phyloP scores from a whole-genome alignment of 2,113 vertebrate species.

The Myrmophylax atrothorax region DNA sequence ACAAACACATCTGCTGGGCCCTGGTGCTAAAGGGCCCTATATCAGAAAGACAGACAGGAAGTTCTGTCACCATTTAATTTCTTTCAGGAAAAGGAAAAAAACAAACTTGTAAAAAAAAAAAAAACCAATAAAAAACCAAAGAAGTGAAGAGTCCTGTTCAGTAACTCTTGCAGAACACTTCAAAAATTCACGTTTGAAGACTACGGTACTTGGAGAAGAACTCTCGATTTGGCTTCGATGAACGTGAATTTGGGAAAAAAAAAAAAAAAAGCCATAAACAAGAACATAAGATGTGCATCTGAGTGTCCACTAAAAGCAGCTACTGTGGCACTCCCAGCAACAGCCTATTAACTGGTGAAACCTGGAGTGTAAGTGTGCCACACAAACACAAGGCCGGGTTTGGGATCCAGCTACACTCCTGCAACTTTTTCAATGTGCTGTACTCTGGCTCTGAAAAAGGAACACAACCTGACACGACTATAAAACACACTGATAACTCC shows the following conservation, averaged over 20 bases:
- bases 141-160: background rate
- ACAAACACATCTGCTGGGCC: background rate
- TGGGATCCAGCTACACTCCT: background rate
- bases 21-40: fast-evolving
- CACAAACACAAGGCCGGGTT: background rate
- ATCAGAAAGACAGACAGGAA: background rate
- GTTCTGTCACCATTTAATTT: background rate
- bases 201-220: background rate
- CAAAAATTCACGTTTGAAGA: background rate
- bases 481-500: background rate
- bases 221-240: background rate
- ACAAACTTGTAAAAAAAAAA: background rate
- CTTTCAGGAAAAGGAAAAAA: background rate
- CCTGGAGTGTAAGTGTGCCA: background rate
- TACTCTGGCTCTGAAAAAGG: background rate
- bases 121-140: background rate
- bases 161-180: background rate
- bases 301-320: background rate
- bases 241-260: background rate
- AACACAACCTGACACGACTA: background rate
- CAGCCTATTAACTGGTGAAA: background rate
- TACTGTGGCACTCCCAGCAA: background rate
- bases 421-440: background rate
- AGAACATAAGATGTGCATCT: fast-evolving
- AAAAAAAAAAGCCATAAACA: background rate